Base-by-base conservation (phyloP, 1,140 invertebrate species). In the Galleria mellonella region DNA sequence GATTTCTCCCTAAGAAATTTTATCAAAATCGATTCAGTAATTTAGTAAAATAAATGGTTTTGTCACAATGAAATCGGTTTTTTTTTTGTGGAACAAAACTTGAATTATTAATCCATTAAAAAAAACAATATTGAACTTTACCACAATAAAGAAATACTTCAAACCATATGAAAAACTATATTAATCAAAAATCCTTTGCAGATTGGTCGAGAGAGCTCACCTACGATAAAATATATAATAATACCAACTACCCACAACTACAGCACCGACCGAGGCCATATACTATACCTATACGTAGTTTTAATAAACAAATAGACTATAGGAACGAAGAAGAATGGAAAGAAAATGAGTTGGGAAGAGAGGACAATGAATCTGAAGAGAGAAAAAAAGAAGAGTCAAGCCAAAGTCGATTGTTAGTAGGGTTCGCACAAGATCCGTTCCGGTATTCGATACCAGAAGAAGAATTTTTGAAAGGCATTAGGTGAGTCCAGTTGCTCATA, bases 401-500 rank as follows among this genome's bases (percentile, higher is more conserved):
- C 2, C 62, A 57, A 8, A 52, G 49, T 10, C 57, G 63, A 11
- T 46, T 84, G 3, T 45, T 84, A 9, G 75, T 82, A 0, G 81
- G 81, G 1, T 76, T 78, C 32, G 63, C 77, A 1, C 62, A 62
- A 9, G 79, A 84, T 43, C 79, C 79, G 0, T 84, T 65, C 43
- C 67, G 79, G 37, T 67, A 67, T 47, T 82, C 77, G 0, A 52
- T 84, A 29, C 75, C 75, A 6, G 75, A 73, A 13, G 61, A 59
- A 10, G 75, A 82, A 42, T 84, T 76, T 48, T 37, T 45, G 9
- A 79, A 70, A 37, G 79, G 75, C 13, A 64, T 76, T 2, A 77
- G 77, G 77, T 79, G 53, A 58, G 65, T 51, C 12, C 7, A 36
- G 14, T 28, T 7, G 2, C 6, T 23, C 2, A 23, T 23, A 23